Base-by-base conservation (phyloP, 92 coral and sea anemone genomes). In the Desmophyllum pertusum region DNA sequence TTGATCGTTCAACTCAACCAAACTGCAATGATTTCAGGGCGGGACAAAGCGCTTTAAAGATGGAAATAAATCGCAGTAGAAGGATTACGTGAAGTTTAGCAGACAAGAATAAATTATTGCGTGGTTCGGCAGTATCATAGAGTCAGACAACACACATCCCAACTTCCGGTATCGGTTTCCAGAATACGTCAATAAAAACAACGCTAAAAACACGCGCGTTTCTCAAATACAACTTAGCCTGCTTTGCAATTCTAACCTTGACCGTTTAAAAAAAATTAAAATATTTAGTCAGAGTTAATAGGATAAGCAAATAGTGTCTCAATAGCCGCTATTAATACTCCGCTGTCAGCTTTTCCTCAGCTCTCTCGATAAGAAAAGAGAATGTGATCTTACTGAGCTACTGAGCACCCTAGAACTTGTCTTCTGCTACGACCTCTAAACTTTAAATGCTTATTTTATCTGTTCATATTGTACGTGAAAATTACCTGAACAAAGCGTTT, bases 171-270 rank as follows among this genome's bases (percentile, higher is more conserved):
- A 73, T 80, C 84, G 68, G 50, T 80, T 80, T 80, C 76, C 84
- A 17, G 55, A 36, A 67, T 70, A 36, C 76, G 76, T 67, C 76
- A 80, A 50, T 50, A 68, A 67, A 80, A 48, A 41, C 76, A 80
- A 68, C 84, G 84, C 84, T 80, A 36, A 80, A 80, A 80, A 68
- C 84, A 80, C 84, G 84, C 84, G 84, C 84, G 84, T 48, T 48
- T 35, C 45, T n/a, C n/a, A 51, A 72, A 45, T 68, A 70, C 76
- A 50, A 59, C 51, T 39, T 10, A 68, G 50, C 65, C 63, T 43
- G 48, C 31, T 80, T 80, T 53, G 27, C 50, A 37, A 69, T 67
- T 67, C 76, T 80, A 80, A 80, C 84, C 84, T 80, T 80, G 84
- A 80, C 84, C 84, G 76, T 48, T 67, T 50, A n/a, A 80, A 70